Conservation (phyloP, 2,113 vertebrate genomes). For the Hydropotes inermis region DNA sequence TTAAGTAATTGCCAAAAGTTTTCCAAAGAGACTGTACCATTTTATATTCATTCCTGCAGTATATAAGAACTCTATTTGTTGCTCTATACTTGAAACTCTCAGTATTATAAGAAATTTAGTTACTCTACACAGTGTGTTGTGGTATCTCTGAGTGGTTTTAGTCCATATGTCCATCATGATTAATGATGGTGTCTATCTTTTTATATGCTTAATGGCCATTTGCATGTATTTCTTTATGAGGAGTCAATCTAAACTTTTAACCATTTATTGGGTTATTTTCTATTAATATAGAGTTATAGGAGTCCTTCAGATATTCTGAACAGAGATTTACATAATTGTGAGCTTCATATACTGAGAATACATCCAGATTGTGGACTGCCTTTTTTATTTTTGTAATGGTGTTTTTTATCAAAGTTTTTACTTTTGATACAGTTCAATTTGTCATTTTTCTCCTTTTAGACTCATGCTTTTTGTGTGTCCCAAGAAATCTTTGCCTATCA, state of each 20-base stretch:
- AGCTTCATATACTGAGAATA: neutral
- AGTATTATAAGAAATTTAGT: neutral
- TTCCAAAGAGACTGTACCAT: neutral
- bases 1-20: neutral
- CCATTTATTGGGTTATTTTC: neutral
- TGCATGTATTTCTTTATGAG: neutral
- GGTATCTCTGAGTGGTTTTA: neutral
- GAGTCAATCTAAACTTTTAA: neutral
- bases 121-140: neutral
- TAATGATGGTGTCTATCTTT: neutral
- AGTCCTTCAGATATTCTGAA: neutral
- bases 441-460: neutral
- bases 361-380: neutral
- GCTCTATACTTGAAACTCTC: neutral
- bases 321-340: neutral
- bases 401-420: neutral
- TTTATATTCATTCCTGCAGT: neutral
- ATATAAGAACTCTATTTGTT: neutral
- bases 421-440: neutral
- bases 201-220: neutral
- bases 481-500: neutral
- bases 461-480: neutral
- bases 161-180: neutral
- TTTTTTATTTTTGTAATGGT: neutral
- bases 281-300: neutral